A percentile compares a stretch with the other conserved stretches of the same genome.
phyloP scores from a whole-genome alignment of 1,140 invertebrate species.

The Samia ricini region DNA sequence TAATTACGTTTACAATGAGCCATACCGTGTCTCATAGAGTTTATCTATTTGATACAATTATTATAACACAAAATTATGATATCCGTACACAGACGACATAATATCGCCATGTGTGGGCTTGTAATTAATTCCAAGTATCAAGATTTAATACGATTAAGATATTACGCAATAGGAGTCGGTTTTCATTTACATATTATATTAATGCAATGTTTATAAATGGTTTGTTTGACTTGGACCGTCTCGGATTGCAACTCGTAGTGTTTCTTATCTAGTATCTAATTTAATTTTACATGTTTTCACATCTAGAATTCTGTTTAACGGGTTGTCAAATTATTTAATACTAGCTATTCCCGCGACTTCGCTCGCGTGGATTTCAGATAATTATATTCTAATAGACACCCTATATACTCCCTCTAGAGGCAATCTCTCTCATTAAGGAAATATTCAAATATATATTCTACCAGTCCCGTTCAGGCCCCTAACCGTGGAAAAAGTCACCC shows the following conservation, averaged over 20 bases:
- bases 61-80: not conserved
- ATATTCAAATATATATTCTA: no score
- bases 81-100: not conserved
- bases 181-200: slow-evolving; percentile 6
- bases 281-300: not conserved
- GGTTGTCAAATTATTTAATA: not conserved
- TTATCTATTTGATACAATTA: no score
- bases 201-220: not conserved
- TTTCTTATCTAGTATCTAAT: not conserved
- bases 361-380: no score
- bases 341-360: not conserved
- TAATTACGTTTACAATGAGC: not conserved
- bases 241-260: not conserved
- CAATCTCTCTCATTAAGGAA: no score
- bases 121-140: not conserved
- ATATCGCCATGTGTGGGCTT: not conserved
- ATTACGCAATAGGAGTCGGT: slow-evolving; percentile 3
- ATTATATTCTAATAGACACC: no score
- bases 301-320: not conserved
- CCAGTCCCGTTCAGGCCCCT: no score
- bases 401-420: no score
- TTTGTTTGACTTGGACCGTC: not conserved
- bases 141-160: slow-evolving; percentile 8
- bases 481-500: no score
- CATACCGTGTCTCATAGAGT: no score